phyloP scores from a whole-genome alignment of 2,888 invertebrate genomes.

The Thyatira batis region DNA sequence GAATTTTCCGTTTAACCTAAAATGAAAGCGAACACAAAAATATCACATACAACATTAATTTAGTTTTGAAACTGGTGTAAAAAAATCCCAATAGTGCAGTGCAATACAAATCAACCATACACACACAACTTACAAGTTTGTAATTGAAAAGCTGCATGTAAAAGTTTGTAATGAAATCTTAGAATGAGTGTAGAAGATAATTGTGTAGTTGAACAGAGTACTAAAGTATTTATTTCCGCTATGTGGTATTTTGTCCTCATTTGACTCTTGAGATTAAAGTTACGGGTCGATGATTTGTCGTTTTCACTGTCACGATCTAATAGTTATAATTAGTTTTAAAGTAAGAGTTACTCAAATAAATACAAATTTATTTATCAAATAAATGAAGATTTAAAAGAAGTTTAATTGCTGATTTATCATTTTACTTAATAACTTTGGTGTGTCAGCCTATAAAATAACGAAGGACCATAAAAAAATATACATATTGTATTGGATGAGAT shows the following conservation, averaged over 20 bases:
- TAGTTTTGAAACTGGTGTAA: not conserved
- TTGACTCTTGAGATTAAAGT: not conserved
- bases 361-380: not conserved
- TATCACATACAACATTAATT: not conserved
- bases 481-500: too few relatives aligned
- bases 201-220: not conserved
- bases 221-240: not conserved
- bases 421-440: too few relatives aligned
- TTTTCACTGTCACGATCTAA: too few relatives aligned
- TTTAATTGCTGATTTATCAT: not conserved
- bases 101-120: conserved; percentile 3
- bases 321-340: too few relatives aligned
- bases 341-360: not conserved
- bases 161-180: conserved; percentile 3
- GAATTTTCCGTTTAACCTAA: too few relatives aligned
- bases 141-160: conserved; percentile 67
- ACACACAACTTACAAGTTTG: conserved; percentile 64
- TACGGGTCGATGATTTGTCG: too few relatives aligned
- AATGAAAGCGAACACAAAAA: too few relatives aligned
- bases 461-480: too few relatives aligned
- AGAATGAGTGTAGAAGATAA: not conserved
- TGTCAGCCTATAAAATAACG: too few relatives aligned
- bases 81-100: not conserved
- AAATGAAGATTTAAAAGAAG: not conserved
- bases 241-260: not conserved